A percentile compares a stretch with the other conserved stretches of the same genome.
Evolutionary conservation across 2,113 vertebrate genomes (phyloP).

Genomic region (Progne subis): DNA sequence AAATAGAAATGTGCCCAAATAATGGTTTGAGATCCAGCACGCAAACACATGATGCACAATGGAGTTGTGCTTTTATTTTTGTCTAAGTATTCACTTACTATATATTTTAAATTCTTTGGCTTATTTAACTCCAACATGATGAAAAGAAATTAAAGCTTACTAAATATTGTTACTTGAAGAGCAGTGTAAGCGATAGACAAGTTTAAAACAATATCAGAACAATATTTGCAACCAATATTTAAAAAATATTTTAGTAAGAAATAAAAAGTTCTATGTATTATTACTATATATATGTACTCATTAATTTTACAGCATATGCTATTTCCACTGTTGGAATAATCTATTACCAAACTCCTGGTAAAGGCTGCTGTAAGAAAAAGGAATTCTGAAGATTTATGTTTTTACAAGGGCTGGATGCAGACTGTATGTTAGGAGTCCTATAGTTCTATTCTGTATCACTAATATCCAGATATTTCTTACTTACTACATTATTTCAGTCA

Average conservation of each 20-base stretch:
- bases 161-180: background rate
- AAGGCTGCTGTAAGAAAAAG: background rate
- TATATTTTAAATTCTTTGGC: background rate
- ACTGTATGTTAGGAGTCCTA: background rate
- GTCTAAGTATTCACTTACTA: background rate
- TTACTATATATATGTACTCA: background rate
- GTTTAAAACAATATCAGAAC: background rate
- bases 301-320: background rate
- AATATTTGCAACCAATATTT: background rate
- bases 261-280: background rate
- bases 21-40: background rate
- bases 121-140: background rate
- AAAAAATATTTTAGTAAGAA: background rate
- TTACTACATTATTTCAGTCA: background rate
- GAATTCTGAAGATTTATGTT: background rate
- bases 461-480: background rate
- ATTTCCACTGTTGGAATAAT: background rate
- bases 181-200: background rate
- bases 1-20: background rate
- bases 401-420: background rate
- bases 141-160: background rate
- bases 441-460: background rate
- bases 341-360: background rate
- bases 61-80: background rate
- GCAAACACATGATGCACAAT: background rate